Conservation (phyloP, 2,797 vertebrate genomes). For the Coracias cyanogaster region DNA sequence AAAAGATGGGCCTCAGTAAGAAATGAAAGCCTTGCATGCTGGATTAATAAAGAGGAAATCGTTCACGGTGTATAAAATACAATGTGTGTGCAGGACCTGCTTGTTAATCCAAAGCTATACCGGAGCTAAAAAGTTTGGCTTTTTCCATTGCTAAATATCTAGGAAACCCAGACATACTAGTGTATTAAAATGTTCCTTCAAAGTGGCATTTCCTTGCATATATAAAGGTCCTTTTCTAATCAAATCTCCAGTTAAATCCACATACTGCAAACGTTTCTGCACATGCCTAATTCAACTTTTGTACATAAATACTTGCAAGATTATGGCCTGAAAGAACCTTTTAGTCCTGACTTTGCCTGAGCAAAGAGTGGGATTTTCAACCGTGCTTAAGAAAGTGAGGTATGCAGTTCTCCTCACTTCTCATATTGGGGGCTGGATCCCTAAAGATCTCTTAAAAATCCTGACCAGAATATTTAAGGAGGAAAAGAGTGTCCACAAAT, state of each 20-base stretch:
- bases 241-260: conserved; percentile 2
- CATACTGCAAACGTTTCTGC: not conserved
- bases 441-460: not conserved
- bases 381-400: not conserved
- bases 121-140: not conserved
- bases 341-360: not conserved
- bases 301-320: not conserved
- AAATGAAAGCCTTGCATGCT: conserved; percentile 49
- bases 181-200: conserved; percentile 29
- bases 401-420: not conserved
- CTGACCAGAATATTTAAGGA: not conserved
- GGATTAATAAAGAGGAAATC: conserved; percentile 46
- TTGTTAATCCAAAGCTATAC: conserved; percentile 42
- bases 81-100: conserved; percentile 1
- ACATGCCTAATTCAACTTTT: not conserved
- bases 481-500: not conserved
- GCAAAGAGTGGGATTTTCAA: not conserved
- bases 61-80: conserved; percentile 32
- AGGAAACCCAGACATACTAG: not conserved
- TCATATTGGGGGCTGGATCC: not conserved
- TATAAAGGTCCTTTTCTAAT: not conserved
- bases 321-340: not conserved
- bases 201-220: conserved; percentile 13
- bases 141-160: conserved; percentile 26
- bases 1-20: conserved; percentile 21